Base-by-base conservation (phyloP, 2,797 vertebrate genomes). In the Microctenopoma steveboyesi region DNA sequence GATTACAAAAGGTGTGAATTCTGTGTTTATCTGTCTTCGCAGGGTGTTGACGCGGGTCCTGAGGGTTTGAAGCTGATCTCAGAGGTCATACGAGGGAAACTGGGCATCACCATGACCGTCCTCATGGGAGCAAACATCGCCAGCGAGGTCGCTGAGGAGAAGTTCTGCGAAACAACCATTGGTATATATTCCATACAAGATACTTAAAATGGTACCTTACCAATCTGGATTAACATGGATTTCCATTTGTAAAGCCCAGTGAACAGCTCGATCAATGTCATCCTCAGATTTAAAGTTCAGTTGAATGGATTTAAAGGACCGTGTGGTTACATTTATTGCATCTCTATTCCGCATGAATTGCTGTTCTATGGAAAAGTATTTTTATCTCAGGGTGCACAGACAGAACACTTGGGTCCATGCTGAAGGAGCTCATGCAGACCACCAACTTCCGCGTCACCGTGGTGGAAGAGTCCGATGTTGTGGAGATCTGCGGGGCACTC, bases 41-140 rank as follows among this genome's bases (percentile, higher is more conserved):
- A 99, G 98, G 98, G 98, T 0, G 94, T 99, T 50, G 97, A 99
- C 1, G 95, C 96, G 56, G 93, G 97, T 79, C 96, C 96, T 7
- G 94, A 95, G 0, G 98, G 97, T 50, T 93, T 99, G 86, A 97
- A 95, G 91, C 94, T 99, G 84, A 98, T 99, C 92, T 96, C 97
- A 3, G 95, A 98, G 65, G 95, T 99, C 58, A 97, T 99, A 81
- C 89, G 82, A 0, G 95, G 91, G 47, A 93, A 91, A 50, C 93
- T 99, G 64, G 95, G 95, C 60, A 97, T 99, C 82, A 88, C 93
- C n/a, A 93, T 96, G 94, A 95, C 90, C 0, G 97, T 99, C 74
- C 94, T 99, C 57, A 99, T 98, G 97, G 98, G 98, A 30, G 97
- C 98, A 67, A 99, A 99, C 89, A 95, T 99, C 30, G 98, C 98